phyloP scores from a whole-genome alignment of 2,797 vertebrate species.

The Bryconaethiops microstoma region DNA sequence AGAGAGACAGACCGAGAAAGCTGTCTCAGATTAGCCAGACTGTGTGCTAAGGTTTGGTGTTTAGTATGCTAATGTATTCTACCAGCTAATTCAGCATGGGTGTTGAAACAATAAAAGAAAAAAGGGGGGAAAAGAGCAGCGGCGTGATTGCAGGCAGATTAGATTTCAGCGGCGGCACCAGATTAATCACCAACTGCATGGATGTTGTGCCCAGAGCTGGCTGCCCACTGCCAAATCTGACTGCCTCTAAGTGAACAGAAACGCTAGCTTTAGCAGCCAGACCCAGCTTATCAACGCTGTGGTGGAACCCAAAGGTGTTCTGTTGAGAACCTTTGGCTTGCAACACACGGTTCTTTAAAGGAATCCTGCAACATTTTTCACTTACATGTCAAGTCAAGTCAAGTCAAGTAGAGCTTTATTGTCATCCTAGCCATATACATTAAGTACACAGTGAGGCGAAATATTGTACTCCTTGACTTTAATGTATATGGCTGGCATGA shows the following conservation, averaged over 20 bases:
- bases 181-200: slow-evolving; percentile 69
- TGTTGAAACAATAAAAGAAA: slow-evolving; percentile 60
- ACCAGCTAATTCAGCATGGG: slow-evolving; percentile 65
- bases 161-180: slow-evolving; percentile 60
- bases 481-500: too few species aligned
- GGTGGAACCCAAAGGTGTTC: background rate
- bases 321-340: background rate
- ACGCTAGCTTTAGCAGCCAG: background rate
- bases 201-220: slow-evolving; percentile 40
- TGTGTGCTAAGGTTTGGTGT: slow-evolving; percentile 39
- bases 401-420: too few species aligned
- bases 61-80: slow-evolving; percentile 76
- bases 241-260: background rate
- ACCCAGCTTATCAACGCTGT: background rate
- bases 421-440: too few species aligned
- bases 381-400: too few species aligned
- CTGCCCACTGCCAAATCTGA: background rate
- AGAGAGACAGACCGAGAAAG: background rate
- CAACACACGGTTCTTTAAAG: background rate
- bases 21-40: slow-evolving; percentile 48
- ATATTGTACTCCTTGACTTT: too few species aligned
- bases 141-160: slow-evolving; percentile 59
- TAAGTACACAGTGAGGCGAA: too few species aligned
- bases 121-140: slow-evolving; percentile 54
- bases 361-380: background rate